Evolutionary conservation across 2,797 vertebrate species (phyloP), one percentile per base, ranked within the genome.

Genomic region (Enteromius mattozi): DNA sequence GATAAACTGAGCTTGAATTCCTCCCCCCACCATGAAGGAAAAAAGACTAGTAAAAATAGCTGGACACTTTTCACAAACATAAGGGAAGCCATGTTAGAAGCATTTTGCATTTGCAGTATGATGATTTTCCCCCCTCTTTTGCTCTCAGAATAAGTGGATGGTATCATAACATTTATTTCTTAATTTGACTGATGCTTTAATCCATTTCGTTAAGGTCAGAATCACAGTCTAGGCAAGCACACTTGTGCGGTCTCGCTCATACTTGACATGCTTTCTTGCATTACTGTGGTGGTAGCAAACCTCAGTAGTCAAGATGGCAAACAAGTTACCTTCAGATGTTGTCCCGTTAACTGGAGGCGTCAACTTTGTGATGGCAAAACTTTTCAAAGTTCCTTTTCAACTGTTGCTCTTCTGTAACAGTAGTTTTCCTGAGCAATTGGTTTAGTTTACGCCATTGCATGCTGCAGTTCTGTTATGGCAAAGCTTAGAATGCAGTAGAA

Each of bases 1-100:
- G 59, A 45, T 65, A 75, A 45, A 84, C 81, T 83, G 76, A 81
- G 59, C 4, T 69, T 6, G 72, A 71, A 72, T 69, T 61, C 56
- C 54, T 42, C 61, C 69, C 51, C 61, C 84, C 24, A 49, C 27
- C 70, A 40, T 21, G 49, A 78, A 74, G 61, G 51, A 61, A 49
- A 54, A 78, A 81, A 47, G 21, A 24, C 54, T 72, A 61, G 24
- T 33, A 66, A 70, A 75, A 85, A 51, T 61, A n/a, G 42, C 30
- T 49, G 49, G 24, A 78, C 59, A 24, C 35, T 75, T 59, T 68
- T 45, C 21, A 70, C 70, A 66, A 69, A 56, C 77, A 69, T 27
- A 70, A 54, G 79, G 13, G 78, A 80, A 49, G 30, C 30, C 42
- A 68, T 27, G 4, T 47, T 80, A 30, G 61, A 65, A 61, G 21